Evolutionary conservation across 2,113 vertebrate genomes (phyloP).

Genomic region (Bambusicola thoracicus): DNA sequence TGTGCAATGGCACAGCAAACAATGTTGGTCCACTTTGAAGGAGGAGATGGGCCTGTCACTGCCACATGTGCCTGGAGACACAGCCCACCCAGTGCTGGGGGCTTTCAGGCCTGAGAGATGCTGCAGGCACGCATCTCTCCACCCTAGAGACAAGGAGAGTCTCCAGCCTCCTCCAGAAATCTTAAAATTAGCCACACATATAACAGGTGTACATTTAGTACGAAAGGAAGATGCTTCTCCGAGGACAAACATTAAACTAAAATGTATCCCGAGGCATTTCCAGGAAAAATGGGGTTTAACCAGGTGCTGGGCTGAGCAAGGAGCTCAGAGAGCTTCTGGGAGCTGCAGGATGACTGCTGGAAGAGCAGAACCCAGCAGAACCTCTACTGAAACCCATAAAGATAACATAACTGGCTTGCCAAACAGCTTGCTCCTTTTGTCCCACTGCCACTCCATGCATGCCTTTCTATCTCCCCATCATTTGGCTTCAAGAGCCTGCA

Average conservation of each 20-base stretch:
- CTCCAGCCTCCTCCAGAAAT: constrained; percentile 23
- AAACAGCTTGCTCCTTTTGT: no score
- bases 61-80: neutral
- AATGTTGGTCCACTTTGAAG: neutral
- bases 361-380: neutral
- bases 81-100: neutral
- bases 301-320: neutral
- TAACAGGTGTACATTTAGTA: constrained; percentile 8
- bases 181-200: neutral
- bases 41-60: neutral
- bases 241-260: constrained; percentile 30
- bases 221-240: constrained; percentile 23
- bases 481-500: no score
- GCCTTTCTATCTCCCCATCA: no score
- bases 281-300: neutral
- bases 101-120: neutral
- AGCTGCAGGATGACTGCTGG: neutral
- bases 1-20: neutral
- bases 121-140: neutral
- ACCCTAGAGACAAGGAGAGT: neutral
- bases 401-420: no score
- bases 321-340: neutral
- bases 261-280: constrained; percentile 19
- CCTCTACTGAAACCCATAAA: no score
- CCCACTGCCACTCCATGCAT: no score